Percentiles rank a stretch among this genome's conserved stretches.
These are phyloP conservation scores for Mnemiopsis leidyi DNA, from an alignment of 37 sponge, comb jelly and placozoan species.

Conservation along the genomic window DNA sequence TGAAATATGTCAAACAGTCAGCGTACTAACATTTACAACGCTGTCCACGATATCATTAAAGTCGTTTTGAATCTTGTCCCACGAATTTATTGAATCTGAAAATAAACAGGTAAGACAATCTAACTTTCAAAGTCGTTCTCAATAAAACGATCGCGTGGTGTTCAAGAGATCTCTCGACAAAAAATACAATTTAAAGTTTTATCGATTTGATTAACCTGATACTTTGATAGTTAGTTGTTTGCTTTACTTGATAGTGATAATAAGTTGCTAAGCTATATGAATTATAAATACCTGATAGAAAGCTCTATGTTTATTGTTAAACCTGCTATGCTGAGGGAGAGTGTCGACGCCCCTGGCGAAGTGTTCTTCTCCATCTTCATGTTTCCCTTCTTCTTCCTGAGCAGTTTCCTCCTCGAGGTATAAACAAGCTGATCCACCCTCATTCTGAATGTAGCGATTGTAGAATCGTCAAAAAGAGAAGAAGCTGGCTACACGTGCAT, in stretches of 20 bases:
- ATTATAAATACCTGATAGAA: too few relatives aligned
- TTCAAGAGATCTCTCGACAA: too few relatives aligned
- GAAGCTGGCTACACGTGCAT: too few relatives aligned
- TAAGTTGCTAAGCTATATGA: background rate
- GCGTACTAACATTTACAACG: conserved; percentile 19
- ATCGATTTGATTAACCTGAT: too few relatives aligned
- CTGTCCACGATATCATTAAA: conserved; percentile 52
- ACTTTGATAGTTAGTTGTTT: too few relatives aligned
- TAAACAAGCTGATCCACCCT: background rate
- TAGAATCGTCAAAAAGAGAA: too few relatives aligned
- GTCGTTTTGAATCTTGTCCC: conserved; percentile 57
- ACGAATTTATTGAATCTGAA: conserved; percentile 43
- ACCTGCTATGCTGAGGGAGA: background rate
- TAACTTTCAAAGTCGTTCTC: too few relatives aligned
- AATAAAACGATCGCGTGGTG: background rate
- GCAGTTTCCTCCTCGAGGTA: background rate
- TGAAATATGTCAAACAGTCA: background rate
- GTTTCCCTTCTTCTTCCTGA: background rate
- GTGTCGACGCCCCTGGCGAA: background rate
- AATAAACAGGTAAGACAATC: too few relatives aligned
- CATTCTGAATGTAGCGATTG: background rate
- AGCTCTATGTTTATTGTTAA: too few relatives aligned
- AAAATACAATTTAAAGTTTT: too few relatives aligned
- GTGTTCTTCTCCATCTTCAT: background rate
- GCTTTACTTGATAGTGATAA: background rate